Conservation (phyloP, 2,888 invertebrate genomes). For the Rambutsinella grinnellia region DNA sequence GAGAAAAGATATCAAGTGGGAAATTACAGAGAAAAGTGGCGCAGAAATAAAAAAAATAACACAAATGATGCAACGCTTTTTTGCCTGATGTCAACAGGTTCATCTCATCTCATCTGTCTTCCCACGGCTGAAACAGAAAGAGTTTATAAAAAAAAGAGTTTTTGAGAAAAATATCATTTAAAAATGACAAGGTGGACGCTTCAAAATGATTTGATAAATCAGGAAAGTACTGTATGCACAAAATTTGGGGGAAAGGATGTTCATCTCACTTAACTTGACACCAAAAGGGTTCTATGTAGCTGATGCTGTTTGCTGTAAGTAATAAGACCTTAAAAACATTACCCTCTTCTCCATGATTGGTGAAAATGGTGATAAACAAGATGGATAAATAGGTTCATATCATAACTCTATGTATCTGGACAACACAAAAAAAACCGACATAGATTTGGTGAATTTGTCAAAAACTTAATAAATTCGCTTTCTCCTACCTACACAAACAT, state of each 20-base stretch:
- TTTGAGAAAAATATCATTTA: too few species aligned
- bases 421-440: conserved; percentile 36
- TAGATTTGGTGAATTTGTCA: conserved; percentile 49
- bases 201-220: too few species aligned
- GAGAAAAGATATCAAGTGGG: conserved; percentile 26
- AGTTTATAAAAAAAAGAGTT: conserved; percentile 9
- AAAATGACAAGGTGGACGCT: too few species aligned
- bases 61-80: background rate
- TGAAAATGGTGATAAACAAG: background rate
- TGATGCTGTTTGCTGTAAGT: conserved; percentile 49
- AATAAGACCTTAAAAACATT: conserved; percentile 7
- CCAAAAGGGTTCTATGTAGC: too few species aligned
- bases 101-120: conserved; percentile 61
- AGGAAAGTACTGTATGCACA: too few species aligned
- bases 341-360: conserved; percentile 37
- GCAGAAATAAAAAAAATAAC: conserved; percentile 5
- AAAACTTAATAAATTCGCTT: conserved; percentile 47
- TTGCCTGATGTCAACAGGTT: conserved; percentile 34
- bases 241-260: too few species aligned
- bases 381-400: background rate
- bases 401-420: conserved; percentile 14
- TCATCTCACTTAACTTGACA: too few species aligned
- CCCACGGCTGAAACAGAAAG: conserved; percentile 43
- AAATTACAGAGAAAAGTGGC: background rate
- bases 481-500: conserved; percentile 7